Base-by-base conservation (phyloP, 35 echinoderm and acorn worm genomes). In the Apostichopus californicus region DNA sequence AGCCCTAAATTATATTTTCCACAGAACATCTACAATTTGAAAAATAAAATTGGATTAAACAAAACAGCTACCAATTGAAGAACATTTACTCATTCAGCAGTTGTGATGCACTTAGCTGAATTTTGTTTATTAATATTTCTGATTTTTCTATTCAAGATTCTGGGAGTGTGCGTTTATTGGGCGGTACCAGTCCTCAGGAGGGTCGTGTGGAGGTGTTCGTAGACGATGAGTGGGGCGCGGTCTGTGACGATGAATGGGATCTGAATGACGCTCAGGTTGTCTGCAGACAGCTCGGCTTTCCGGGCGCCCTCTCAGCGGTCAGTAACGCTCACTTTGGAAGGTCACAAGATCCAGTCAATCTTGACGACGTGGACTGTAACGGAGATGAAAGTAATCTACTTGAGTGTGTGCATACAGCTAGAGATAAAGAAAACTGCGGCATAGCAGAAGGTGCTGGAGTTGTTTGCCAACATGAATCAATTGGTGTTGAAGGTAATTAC, bases 171-270 rank as follows among this genome's bases (percentile, higher is more conserved):
- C 86, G 86, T 57, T 72, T 89, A 18, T 64, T 89, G 20, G 86
- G 86, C 18, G 61, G 86, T 18, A 7, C 2, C 55, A 22, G 68
- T n/a, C 11, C 4, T 15, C 22, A 89, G 8, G 90, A 96, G 66
- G 95, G 95, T 3, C 71, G 95, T 72, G 95, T 96, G 15, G 95
- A 96, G 88, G 26, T 96, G 10, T 83, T 20, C 22, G 11, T 90
- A 1, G 55, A 79, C 6, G 78, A 79, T 22, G 79, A 61, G 34
- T 96, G 95, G 95, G 95, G 95, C 56, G 86, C 95, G 5, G 77
- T 96, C 5, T 96, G 95, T 78, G 93, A 94, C 80, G 65, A 94
- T 46, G 8, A 53, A 0, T 96, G 95, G 95, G 90, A 83, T 68
- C 61, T 84, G 28, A 34, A 52, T 10, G 95, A 94, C 28, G 95